These are phyloP conservation scores for Hippoglossus hippoglossus DNA, from an alignment of 2,797 vertebrate species.

Conservation along the genomic window DNA sequence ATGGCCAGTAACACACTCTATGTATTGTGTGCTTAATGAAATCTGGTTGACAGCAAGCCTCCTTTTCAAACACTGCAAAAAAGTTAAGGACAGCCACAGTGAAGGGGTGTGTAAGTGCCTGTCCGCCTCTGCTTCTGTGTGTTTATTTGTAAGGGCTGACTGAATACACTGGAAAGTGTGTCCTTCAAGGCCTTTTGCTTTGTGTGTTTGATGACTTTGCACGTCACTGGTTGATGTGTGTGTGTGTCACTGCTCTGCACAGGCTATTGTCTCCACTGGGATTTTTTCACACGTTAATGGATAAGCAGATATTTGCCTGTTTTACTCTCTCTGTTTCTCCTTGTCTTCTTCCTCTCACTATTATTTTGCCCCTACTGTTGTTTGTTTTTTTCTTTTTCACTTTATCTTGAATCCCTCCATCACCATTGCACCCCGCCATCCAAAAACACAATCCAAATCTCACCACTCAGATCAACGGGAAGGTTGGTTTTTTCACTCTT, in stretches of 20 bases:
- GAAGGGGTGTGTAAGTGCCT: not conserved
- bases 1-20: slow-evolving; percentile 36
- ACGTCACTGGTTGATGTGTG: slow-evolving; percentile 36
- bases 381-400: slow-evolving; percentile 75
- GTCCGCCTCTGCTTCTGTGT: not conserved
- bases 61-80: not conserved
- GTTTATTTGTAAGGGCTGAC: not conserved
- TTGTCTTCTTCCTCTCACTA: slow-evolving; percentile 87
- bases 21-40: slow-evolving; percentile 42
- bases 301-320: slow-evolving; percentile 84
- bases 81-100: slow-evolving; percentile 7
- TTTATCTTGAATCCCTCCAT: slow-evolving; percentile 91
- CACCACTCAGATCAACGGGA: slow-evolving; percentile 99
- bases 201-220: slow-evolving; percentile 13
- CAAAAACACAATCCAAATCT: slow-evolving; percentile 89
- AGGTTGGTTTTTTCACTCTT: slow-evolving; percentile 98
- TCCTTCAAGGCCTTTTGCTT: slow-evolving; percentile 10
- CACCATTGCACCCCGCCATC: slow-evolving; percentile 94
- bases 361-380: slow-evolving; percentile 61
- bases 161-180: not conserved
- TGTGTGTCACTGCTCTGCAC: slow-evolving; percentile 23
- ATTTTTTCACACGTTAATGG: slow-evolving; percentile 64
- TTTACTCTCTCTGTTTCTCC: slow-evolving; percentile 87
- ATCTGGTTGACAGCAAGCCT: slow-evolving; percentile 48
- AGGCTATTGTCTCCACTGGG: slow-evolving; percentile 52